These are phyloP conservation scores for Glaucomys volans DNA, from an alignment of 2,113 vertebrate species.

Conservation along the genomic window DNA sequence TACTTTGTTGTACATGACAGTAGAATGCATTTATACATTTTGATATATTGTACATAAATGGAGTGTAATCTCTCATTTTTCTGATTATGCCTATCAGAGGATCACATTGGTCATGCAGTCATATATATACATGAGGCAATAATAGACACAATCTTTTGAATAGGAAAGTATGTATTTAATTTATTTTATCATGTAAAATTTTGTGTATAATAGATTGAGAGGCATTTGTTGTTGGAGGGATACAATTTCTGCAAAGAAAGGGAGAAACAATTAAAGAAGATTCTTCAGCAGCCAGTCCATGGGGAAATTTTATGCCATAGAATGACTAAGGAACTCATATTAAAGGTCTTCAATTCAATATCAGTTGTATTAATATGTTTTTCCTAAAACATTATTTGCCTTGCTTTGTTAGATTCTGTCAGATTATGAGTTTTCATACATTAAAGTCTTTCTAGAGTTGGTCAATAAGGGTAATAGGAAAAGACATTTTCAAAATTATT, in stretches of 20 bases:
- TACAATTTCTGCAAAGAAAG: neutral
- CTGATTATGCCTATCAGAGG: too few species aligned
- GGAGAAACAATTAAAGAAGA: neutral
- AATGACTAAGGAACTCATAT: neutral
- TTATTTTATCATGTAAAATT: neutral
- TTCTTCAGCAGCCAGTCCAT: neutral
- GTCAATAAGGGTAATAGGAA: neutral
- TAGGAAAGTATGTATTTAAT: neutral
- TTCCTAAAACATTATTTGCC: neutral
- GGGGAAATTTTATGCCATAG: neutral
- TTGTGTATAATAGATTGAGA: neutral
- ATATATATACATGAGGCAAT: too few species aligned
- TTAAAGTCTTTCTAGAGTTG: neutral
- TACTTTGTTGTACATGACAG: too few species aligned
- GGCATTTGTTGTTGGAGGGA: neutral
- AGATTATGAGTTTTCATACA: neutral
- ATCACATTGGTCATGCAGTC: too few species aligned
- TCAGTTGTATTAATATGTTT: neutral
- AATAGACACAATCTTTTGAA: neutral
- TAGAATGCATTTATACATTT: too few species aligned
- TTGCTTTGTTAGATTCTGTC: neutral
- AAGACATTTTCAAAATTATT: conserved; percentile 32
- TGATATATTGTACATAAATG: too few species aligned
- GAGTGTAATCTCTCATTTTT: too few species aligned
- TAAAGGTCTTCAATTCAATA: neutral